These are phyloP conservation scores for Lanius ludovicianus DNA, from an alignment of 2,113 vertebrate species.

Conservation along the genomic window DNA sequence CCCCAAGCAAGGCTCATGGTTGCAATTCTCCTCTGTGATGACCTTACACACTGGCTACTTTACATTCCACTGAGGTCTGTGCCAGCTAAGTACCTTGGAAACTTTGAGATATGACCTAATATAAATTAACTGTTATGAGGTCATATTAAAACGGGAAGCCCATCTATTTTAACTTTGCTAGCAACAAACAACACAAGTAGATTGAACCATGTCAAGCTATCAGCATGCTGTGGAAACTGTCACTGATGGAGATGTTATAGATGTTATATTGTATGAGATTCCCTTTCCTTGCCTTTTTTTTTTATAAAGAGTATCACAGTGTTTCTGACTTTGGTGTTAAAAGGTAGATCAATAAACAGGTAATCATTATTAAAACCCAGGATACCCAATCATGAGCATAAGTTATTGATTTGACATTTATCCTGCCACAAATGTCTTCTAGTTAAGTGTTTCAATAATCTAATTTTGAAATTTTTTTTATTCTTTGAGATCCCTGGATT, in stretches of 20 bases:
- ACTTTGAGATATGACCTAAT: background rate
- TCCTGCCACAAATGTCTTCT: background rate
- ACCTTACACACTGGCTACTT: background rate
- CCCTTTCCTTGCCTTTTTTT: background rate
- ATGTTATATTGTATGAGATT: background rate
- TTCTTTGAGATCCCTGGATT: background rate
- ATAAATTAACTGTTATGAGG: background rate
- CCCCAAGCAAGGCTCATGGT: background rate
- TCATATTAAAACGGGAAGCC: background rate
- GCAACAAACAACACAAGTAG: background rate
- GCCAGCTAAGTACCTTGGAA: background rate
- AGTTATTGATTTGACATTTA: constrained; percentile 57
- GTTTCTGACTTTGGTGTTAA: background rate
- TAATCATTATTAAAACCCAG: constrained; percentile 22
- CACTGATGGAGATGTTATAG: background rate
- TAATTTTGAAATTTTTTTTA: constrained; percentile 32
- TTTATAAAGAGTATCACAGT: background rate
- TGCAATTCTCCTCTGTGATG: background rate
- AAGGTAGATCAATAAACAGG: background rate
- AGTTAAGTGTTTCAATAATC: constrained; percentile 39
- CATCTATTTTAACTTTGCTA: background rate
- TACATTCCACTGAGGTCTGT: background rate
- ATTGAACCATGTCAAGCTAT: background rate
- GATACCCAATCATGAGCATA: background rate
- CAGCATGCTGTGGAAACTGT: background rate